Percentiles rank a stretch among this genome's conserved stretches.
These are phyloP conservation scores for Polyodon spathula DNA, from an alignment of 2,113 vertebrate species.

Conservation along the genomic window DNA sequence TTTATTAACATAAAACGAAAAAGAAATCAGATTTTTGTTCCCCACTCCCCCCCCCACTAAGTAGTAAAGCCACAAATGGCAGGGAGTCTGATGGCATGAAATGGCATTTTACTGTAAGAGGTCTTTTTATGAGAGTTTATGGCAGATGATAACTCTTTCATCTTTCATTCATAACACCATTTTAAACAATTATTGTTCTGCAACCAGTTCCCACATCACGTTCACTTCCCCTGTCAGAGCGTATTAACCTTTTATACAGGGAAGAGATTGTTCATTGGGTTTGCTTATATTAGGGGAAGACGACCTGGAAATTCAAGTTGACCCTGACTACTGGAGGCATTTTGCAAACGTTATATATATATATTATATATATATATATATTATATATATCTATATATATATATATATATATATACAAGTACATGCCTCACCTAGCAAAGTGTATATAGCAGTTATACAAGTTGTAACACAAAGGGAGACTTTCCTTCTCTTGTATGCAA, in stretches of 20 bases:
- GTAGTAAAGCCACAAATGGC: neutral
- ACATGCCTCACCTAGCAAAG: no score
- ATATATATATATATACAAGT: no score
- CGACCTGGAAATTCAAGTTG: neutral
- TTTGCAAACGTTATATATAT: no score
- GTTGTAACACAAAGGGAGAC: no score
- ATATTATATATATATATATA: no score
- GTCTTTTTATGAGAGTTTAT: conserved; percentile 1
- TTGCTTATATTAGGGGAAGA: neutral
- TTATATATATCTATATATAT: no score
- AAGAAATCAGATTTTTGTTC: conserved; percentile 1
- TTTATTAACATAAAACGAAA: conserved; percentile 6
- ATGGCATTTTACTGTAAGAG: conserved; percentile 3
- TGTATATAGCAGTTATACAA: no score
- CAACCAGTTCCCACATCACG: neutral
- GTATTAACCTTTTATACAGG: neutral
- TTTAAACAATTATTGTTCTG: neutral
- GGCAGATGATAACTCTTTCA: conserved; percentile 2
- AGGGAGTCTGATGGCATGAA: neutral
- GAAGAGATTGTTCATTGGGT: neutral
- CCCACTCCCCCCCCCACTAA: neutral
- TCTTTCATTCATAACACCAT: conserved; percentile 7
- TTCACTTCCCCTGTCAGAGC: neutral
- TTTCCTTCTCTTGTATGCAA: no score
- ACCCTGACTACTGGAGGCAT: neutral